Percentiles rank a stretch among this genome's conserved stretches.
phyloP scores from a whole-genome alignment of 2,113 vertebrate genomes.

The Halcyon malimbica region DNA sequence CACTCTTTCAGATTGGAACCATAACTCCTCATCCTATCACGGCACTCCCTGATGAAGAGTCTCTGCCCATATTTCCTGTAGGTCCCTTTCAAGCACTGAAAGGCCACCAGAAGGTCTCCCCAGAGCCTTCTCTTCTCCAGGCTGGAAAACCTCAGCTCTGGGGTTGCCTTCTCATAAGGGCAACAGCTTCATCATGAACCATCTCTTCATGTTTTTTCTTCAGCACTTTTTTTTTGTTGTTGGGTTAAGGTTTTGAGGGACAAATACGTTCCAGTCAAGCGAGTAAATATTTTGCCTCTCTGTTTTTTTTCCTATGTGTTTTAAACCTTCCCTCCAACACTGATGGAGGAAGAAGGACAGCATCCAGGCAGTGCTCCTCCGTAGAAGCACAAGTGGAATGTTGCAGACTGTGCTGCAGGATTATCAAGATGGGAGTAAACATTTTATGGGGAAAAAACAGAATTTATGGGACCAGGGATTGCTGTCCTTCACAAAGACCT shows the following conservation, averaged over 20 bases:
- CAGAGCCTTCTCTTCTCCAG: not conserved
- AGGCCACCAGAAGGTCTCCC: not conserved
- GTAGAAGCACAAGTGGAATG: not conserved
- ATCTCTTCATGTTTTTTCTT: accelerated
- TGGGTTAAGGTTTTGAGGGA: not conserved
- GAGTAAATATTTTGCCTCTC: not conserved
- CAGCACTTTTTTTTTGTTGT: not conserved
- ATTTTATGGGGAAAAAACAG: accelerated
- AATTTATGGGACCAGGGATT: not conserved
- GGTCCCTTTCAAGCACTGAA: not conserved
- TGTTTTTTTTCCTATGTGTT: accelerated
- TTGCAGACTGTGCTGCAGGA: not conserved
- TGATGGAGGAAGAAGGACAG: not conserved
- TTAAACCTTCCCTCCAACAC: not conserved
- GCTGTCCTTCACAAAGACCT: not conserved
- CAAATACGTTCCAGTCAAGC: not conserved
- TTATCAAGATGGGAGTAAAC: accelerated
- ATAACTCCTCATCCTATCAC: not conserved
- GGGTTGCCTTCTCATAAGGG: not conserved
- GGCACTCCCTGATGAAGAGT: not conserved
- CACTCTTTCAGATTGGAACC: not conserved
- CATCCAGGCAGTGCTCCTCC: not conserved
- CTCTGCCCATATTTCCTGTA: not conserved
- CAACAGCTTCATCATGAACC: not conserved
- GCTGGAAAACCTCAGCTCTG: not conserved